Percentiles rank a stretch among this genome's conserved stretches.
These are phyloP conservation scores for Himalopsyche anomala DNA, from an alignment of 2,888 invertebrate species.

Conservation along the genomic window DNA sequence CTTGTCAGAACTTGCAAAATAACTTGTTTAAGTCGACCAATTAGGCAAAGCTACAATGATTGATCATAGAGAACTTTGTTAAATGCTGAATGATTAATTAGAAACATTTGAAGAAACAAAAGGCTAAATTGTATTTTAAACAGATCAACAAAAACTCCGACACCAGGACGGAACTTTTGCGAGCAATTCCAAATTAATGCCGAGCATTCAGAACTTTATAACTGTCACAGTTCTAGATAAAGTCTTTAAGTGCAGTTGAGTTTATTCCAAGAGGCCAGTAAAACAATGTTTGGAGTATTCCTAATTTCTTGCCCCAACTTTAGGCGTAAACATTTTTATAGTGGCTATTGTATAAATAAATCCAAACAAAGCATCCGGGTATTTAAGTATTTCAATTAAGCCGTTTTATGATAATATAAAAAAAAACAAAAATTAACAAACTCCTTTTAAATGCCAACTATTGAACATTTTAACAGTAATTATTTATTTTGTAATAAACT, in stretches of 20 bases:
- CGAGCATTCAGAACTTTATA: slow-evolving; percentile 61
- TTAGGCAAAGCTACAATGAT: slow-evolving; percentile 31
- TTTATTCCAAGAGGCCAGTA: slow-evolving; percentile 58
- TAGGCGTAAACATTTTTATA: slow-evolving; percentile 60
- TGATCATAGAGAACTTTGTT: slow-evolving; percentile 42
- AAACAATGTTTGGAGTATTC: slow-evolving; percentile 57
- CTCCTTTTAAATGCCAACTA: no score
- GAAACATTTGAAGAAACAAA: slow-evolving; percentile 41
- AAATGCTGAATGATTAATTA: slow-evolving; percentile 33
- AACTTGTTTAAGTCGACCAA: slow-evolving; percentile 39
- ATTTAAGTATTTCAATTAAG: slow-evolving; percentile 35
- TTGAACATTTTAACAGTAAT: no score
- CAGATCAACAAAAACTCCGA: slow-evolving; percentile 41
- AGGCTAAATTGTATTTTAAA: slow-evolving; percentile 38
- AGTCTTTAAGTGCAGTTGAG: slow-evolving; percentile 63
- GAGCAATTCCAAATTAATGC: slow-evolving; percentile 61
- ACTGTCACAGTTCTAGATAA: slow-evolving; percentile 62
- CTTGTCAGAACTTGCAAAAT: slow-evolving; percentile 16
- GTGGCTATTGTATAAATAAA: slow-evolving; percentile 57
- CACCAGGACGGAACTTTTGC: slow-evolving; percentile 52
- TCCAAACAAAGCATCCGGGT: not conserved
- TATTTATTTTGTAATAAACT: no score
- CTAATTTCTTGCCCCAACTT: slow-evolving; percentile 54
- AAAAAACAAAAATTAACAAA: slow-evolving; percentile 45
- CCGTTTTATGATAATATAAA: slow-evolving; percentile 48